Evolutionary conservation across 2,113 vertebrate species (phyloP).

Genomic region (Uropsilus gracilis): DNA sequence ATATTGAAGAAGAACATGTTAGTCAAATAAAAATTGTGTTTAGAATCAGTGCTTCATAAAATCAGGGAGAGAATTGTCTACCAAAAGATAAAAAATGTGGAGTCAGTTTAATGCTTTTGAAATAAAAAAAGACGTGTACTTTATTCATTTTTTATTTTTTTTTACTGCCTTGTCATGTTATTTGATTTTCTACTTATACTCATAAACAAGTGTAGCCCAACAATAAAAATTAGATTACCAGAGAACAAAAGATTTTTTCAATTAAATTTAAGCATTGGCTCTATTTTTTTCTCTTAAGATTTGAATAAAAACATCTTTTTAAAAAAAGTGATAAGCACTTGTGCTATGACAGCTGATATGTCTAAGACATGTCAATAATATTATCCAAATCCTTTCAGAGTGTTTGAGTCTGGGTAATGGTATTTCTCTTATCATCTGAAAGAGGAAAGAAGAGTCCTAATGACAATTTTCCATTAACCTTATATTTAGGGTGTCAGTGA

Average conservation of each 20-base stretch:
- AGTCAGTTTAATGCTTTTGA: neutral
- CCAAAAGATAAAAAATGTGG: slow-evolving; percentile 17
- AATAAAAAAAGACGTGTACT: neutral
- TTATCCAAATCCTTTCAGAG: neutral
- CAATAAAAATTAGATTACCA: neutral
- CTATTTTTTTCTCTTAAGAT: neutral
- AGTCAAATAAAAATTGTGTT: slow-evolving; percentile 36
- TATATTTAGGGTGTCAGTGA: neutral
- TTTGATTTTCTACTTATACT: neutral
- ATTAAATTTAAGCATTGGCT: neutral
- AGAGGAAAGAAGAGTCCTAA: neutral
- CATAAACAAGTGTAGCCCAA: neutral
- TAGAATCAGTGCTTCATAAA: slow-evolving; percentile 24
- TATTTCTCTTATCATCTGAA: neutral
- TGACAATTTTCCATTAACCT: neutral
- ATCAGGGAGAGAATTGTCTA: neutral
- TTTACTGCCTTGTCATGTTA: neutral
- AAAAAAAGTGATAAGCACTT: neutral
- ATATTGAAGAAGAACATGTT: slow-evolving; percentile 26
- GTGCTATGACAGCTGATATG: neutral
- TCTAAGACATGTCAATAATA: neutral
- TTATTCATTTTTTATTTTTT: neutral
- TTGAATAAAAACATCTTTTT: neutral
- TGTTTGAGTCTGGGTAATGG: neutral
- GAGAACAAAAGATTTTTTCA: slow-evolving; percentile 18